phyloP scores from a whole-genome alignment of 2,113 vertebrate genomes.

The Nipponia nippon region DNA sequence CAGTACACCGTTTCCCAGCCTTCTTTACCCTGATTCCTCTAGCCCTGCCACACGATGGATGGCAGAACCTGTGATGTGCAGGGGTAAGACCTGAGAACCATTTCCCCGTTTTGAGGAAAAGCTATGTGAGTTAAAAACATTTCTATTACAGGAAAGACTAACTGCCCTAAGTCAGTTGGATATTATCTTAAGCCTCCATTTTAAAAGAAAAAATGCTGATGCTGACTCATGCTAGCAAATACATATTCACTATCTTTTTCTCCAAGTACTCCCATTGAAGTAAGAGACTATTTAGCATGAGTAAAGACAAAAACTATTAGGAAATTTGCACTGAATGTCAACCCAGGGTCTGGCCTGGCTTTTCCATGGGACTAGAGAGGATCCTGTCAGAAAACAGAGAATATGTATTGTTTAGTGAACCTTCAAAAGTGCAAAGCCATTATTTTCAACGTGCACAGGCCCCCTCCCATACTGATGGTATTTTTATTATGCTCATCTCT shows the following conservation, averaged over 20 bases:
- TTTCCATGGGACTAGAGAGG: neutral
- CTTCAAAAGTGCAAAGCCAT: neutral
- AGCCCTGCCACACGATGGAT: neutral
- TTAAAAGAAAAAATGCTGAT: neutral
- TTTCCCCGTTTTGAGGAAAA: neutral
- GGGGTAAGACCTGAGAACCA: neutral
- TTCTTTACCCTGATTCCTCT: neutral
- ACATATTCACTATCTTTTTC: neutral
- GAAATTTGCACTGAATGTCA: neutral
- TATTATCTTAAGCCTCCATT: neutral
- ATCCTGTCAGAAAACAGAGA: neutral
- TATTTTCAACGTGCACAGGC: neutral
- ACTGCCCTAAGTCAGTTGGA: neutral
- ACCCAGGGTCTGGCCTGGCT: neutral
- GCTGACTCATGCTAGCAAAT: neutral
- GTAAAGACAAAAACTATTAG: neutral
- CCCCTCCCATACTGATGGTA: neutral
- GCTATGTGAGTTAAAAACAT: neutral
- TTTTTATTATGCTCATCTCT: neutral
- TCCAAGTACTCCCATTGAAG: neutral
- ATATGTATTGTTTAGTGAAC: neutral
- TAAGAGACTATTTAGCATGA: neutral
- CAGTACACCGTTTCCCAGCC: accelerated
- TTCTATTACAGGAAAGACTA: neutral
- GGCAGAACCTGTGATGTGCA: neutral